Base-by-base conservation (phyloP, 2,797 vertebrate genomes). In the Etheostoma perlongum region DNA sequence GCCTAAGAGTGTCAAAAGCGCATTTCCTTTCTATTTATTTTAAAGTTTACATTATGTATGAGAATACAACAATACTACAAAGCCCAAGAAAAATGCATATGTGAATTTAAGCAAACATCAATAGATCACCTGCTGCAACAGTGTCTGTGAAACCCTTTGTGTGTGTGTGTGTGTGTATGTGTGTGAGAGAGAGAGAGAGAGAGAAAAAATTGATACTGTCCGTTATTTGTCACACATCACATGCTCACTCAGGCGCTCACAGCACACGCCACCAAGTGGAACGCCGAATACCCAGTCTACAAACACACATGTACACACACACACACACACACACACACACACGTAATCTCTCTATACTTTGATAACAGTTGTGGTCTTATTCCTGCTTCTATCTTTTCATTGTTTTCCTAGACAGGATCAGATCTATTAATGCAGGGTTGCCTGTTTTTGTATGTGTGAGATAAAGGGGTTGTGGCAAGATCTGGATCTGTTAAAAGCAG, bases 151-250 rank as follows among this genome's bases (percentile, higher is more conserved):
- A 57, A 30, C 23, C 21, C 9, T 12, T 21, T 5, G 30, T 30
- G 30, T 5, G 30, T 30, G 30, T 6, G 36, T 66, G 13, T 69
- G 70, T 58, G 15, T 4, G 67, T 23, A 62, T 58, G 63, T 73
- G 40, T 52, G 44, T 64, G 19, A 27, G 27, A 27, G 27, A 27
- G 4, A 27, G 4, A 27, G 27, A 19, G 64, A 5, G 40, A 27
- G 58, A 40, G 69, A 73, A 65, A 79, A 92, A 92, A 91, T 77
- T 85, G 85, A 90, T 80, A 82, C 86, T 88, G 91, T 88, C 88
- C 65, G 52, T 89, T 90, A 88, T 86, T 85, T 87, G 89, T 87
- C 93, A 90, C 79, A 75, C 80, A 93, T 93, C 91, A 92, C 87
- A 82, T 77, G 85, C 76, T 89, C 82, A 78, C 73, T 85, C 79